Evolutionary conservation across 2,888 invertebrate species (phyloP).

Genomic region (Ochropleura leucogaster): DNA sequence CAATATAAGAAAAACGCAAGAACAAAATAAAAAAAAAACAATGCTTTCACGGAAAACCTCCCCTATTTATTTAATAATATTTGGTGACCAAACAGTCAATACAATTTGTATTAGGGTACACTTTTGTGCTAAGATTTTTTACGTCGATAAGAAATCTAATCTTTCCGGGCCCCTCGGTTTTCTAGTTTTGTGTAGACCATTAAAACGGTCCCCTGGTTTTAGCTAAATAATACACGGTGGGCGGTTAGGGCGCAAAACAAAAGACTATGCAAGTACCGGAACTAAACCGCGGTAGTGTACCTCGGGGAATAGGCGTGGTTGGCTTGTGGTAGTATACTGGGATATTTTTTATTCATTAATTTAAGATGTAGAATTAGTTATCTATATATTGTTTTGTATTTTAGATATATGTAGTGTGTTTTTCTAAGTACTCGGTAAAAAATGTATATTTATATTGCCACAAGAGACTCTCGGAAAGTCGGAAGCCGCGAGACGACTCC

Average conservation of each 20-base stretch:
- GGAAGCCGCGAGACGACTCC: too few species aligned
- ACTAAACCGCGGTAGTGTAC: constrained; percentile 85
- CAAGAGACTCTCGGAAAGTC: too few species aligned
- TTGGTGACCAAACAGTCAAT: constrained; percentile 65
- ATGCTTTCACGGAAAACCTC: constrained; percentile 50
- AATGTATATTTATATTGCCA: too few species aligned
- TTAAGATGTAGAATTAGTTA: neutral
- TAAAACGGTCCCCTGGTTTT: constrained; percentile 86
- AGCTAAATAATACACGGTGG: constrained; percentile 87
- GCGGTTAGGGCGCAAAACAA: constrained; percentile 82
- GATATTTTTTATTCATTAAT: neutral
- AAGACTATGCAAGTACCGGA: constrained; percentile 86
- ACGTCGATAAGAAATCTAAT: constrained; percentile 89
- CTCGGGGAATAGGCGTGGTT: constrained; percentile 80
- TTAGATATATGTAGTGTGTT: too few species aligned
- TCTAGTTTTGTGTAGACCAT: constrained; percentile 81
- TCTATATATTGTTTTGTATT: too few species aligned
- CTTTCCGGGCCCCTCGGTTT: constrained; percentile 83
- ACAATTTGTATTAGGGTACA: constrained; percentile 71
- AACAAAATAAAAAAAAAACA: constrained; percentile 21
- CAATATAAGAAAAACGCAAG: neutral
- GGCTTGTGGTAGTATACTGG: constrained; percentile 73
- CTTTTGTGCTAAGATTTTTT: constrained; percentile 77
- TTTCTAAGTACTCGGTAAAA: too few species aligned
- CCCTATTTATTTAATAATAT: constrained; percentile 63